phyloP scores from a whole-genome alignment of 2,888 invertebrate species.

The Harpalus rufipes region DNA sequence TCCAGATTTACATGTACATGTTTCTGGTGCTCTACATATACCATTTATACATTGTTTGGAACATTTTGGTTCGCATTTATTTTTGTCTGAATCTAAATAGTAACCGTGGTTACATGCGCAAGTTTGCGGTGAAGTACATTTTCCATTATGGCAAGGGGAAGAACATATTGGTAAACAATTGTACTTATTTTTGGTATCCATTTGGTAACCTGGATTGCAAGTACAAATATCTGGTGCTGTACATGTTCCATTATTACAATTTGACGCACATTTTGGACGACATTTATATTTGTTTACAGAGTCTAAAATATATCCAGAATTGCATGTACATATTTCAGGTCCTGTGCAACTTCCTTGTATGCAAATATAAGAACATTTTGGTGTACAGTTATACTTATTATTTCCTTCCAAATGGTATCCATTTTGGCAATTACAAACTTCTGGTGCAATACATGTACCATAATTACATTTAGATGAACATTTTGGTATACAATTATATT shows the following conservation, averaged over 20 bases:
- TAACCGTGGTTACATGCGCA: slow-evolving; percentile 77
- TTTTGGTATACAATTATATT: slow-evolving; percentile 47
- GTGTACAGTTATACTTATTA: slow-evolving; percentile 68
- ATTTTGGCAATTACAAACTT: slow-evolving; percentile 69
- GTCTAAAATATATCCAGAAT: slow-evolving; percentile 67
- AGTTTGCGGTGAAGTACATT: slow-evolving; percentile 67
- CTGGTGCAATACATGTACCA: slow-evolving; percentile 73
- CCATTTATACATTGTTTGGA: slow-evolving; percentile 68
- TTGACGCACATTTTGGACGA: slow-evolving; percentile 70
- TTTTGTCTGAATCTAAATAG: slow-evolving; percentile 71
- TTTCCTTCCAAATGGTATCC: slow-evolving; percentile 65
- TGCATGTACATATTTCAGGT: slow-evolving; percentile 72
- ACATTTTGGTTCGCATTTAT: slow-evolving; percentile 72
- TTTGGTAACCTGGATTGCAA: slow-evolving; percentile 79
- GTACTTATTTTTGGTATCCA: slow-evolving; percentile 75
- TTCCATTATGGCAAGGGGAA: slow-evolving; percentile 74
- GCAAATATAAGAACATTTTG: slow-evolving; percentile 69
- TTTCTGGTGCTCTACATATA: slow-evolving; percentile 72
- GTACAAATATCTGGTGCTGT: slow-evolving; percentile 73
- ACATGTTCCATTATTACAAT: slow-evolving; percentile 74
- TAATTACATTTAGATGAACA: slow-evolving; percentile 73
- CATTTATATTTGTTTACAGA: slow-evolving; percentile 11
- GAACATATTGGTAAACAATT: slow-evolving; percentile 75
- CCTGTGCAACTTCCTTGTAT: slow-evolving; percentile 68
- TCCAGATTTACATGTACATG: slow-evolving; percentile 78